phyloP scores from a whole-genome alignment of 2,888 invertebrate species.

The Drosophila peninsularis region DNA sequence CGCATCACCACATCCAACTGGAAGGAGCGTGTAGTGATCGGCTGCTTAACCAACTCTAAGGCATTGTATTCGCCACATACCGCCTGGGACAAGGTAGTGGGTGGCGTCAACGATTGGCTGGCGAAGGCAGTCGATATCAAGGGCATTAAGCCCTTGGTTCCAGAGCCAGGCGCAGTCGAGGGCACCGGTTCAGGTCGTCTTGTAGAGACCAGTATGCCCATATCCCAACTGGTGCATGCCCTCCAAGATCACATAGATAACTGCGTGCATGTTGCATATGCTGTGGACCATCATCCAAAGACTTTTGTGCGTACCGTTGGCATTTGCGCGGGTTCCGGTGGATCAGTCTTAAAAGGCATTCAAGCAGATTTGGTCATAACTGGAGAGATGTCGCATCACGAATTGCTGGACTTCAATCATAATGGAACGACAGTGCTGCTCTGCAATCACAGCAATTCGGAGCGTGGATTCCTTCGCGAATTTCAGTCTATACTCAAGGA shows the following conservation, averaged over 20 bases:
- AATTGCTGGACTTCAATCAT: conserved; percentile 93
- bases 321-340: conserved; percentile 96
- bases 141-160: conserved; percentile 68
- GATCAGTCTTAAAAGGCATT: conserved; percentile 89
- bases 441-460: conserved; percentile 97
- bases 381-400: conserved; percentile 98
- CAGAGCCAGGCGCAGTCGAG: conserved; percentile 46
- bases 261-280: conserved; percentile 91
- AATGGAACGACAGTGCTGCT: conserved; percentile 92
- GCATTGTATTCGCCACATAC: conserved; percentile 97
- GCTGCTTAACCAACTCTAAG: conserved; percentile 93
- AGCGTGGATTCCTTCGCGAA: conserved; percentile 91
- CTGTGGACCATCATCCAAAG: conserved; percentile 83
- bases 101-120: conserved; percentile 98
- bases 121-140: conserved; percentile 85
- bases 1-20: conserved; percentile 91
- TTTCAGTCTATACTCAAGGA: conserved; percentile 85
- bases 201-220: conserved; percentile 84
- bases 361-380: conserved; percentile 93
- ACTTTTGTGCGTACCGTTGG: conserved; percentile 88
- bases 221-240: conserved; percentile 71
- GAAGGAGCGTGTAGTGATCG: conserved; percentile 92
- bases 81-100: conserved; percentile 92
- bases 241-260: conserved; percentile 88
- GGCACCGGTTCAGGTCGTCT: conserved; percentile 87